phyloP scores from a whole-genome alignment of 1,140 invertebrate species.

The Macrobrachium nipponense region DNA sequence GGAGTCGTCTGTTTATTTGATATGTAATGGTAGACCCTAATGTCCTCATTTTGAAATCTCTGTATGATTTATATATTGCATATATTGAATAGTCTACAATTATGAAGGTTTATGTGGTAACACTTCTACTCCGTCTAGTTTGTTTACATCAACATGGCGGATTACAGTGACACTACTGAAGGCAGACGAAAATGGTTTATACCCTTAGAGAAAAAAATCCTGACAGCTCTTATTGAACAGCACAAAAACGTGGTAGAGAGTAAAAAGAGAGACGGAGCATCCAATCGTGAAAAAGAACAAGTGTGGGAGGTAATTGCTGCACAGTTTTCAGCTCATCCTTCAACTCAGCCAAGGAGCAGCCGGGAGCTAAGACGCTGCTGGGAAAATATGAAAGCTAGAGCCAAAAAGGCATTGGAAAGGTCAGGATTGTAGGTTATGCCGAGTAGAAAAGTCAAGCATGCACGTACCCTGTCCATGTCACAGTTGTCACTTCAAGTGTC shows the following conservation, averaged over 20 bases:
- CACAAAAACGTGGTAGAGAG: conserved; percentile 47
- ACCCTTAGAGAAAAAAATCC: conserved; percentile 42
- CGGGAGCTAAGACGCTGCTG: conserved; percentile 50
- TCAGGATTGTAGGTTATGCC: background rate
- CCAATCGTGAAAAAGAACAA: conserved; percentile 48
- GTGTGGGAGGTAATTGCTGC: conserved; percentile 57
- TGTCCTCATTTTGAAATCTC: too few species aligned
- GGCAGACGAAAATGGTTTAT: conserved; percentile 54
- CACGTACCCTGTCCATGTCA: too few species aligned
- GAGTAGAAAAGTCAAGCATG: too few species aligned
- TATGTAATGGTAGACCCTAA: too few species aligned
- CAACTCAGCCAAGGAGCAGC: conserved; percentile 44
- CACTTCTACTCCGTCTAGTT: too few species aligned
- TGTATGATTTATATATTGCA: too few species aligned
- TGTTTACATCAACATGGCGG: conserved; percentile 56
- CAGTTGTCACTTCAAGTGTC: too few species aligned
- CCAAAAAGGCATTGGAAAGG: conserved; percentile 51
- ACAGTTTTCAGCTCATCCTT: conserved; percentile 49
- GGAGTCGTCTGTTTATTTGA: too few species aligned
- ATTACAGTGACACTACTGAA: conserved; percentile 38
- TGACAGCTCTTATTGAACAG: conserved; percentile 54
- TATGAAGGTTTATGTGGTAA: too few species aligned
- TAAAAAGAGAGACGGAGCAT: conserved; percentile 48
- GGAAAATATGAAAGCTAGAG: conserved; percentile 56
- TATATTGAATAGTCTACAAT: too few species aligned